These are phyloP conservation scores for Accipiter virgatus DNA, from an alignment of 2,113 vertebrate genomes.

Conservation along the genomic window DNA sequence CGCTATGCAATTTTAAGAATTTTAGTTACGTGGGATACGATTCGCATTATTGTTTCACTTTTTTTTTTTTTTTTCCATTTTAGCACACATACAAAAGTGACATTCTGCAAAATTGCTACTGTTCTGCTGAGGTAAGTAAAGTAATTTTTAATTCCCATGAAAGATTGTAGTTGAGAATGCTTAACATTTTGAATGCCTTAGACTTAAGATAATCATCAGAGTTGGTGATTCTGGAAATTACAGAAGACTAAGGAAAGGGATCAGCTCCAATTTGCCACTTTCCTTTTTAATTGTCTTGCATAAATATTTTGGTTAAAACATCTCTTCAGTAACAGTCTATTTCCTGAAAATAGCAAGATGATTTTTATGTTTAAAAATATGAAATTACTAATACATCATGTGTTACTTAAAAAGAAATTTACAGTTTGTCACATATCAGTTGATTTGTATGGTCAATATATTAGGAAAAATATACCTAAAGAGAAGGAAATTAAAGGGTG, in stretches of 20 bases:
- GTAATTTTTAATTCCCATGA: neutral
- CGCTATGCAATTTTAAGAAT: neutral
- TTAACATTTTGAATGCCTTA: neutral
- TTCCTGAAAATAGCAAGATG: neutral
- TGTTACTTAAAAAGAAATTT: neutral
- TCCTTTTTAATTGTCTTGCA: neutral
- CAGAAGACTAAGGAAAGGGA: neutral
- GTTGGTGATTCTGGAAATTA: neutral
- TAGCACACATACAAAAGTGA: neutral
- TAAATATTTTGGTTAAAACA: neutral
- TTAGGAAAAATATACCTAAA: neutral
- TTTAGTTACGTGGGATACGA: neutral
- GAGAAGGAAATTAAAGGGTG: neutral
- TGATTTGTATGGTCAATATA: neutral
- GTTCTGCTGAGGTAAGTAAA: neutral
- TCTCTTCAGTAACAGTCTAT: neutral
- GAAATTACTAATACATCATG: neutral
- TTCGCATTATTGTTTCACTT: neutral
- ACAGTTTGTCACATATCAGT: neutral
- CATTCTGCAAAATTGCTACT: neutral
- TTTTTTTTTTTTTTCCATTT: neutral
- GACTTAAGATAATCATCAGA: neutral
- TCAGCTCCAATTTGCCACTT: neutral
- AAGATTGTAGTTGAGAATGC: neutral
- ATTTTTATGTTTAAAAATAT: neutral